Evolutionary conservation across 1,140 invertebrate species (phyloP).

Genomic region (Spodoptera frugiperda): DNA sequence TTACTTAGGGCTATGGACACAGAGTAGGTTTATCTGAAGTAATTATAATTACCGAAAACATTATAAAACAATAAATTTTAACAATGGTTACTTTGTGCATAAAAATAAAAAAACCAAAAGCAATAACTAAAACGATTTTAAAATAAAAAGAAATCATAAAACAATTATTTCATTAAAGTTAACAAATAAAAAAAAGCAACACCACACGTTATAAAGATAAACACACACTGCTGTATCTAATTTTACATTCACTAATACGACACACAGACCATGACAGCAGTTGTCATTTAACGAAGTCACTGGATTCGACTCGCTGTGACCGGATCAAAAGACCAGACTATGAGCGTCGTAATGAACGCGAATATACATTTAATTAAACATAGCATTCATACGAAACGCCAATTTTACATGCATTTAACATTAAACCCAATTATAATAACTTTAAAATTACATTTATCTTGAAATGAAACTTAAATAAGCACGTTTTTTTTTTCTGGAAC

Average conservation of each 20-base stretch:
- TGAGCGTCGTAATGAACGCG: slow-evolving; percentile 46
- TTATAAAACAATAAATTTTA: too few species aligned
- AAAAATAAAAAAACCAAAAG: too few species aligned
- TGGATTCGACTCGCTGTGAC: slow-evolving; percentile 1
- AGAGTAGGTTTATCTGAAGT: too few species aligned
- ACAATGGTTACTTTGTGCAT: too few species aligned
- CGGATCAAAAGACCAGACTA: slow-evolving; percentile 26
- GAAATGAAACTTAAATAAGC: neutral
- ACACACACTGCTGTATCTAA: neutral
- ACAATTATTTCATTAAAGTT: too few species aligned
- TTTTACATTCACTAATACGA: slow-evolving; percentile 24
- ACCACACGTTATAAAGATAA: neutral
- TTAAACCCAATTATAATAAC: neutral
- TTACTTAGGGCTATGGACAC: too few species aligned
- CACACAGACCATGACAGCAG: slow-evolving; percentile 16
- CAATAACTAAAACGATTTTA: too few species aligned
- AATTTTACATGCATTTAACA: slow-evolving; percentile 46
- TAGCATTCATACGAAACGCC: slow-evolving; percentile 45
- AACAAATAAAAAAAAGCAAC: neutral
- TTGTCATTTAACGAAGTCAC: slow-evolving; percentile 12
- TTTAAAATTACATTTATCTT: neutral
- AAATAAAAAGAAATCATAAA: too few species aligned
- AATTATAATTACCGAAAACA: neutral
- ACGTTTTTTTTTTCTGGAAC: too few species aligned
- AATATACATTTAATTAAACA: slow-evolving; percentile 62